A percentile compares a stretch with the other conserved stretches of the same genome.
Evolutionary conservation across 2,888 invertebrate genomes (phyloP).

Genomic region (Drosophila prolongata): DNA sequence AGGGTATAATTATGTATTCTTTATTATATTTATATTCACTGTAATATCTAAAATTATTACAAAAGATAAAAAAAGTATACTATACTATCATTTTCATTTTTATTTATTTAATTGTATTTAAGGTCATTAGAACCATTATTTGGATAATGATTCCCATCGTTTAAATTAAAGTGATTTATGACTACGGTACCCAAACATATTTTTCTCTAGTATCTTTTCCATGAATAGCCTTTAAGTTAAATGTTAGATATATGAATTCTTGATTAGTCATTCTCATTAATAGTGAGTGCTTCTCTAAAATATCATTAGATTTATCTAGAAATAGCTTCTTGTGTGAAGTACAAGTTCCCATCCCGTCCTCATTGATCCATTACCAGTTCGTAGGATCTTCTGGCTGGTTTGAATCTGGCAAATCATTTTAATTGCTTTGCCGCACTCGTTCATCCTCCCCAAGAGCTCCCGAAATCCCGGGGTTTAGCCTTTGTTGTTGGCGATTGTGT

Average conservation of each 20-base stretch:
- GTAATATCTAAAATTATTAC: background rate
- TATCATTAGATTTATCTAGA: background rate
- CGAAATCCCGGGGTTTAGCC: constrained; percentile 13
- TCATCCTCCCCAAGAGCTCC: constrained; percentile 4
- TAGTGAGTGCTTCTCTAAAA: background rate
- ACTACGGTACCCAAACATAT: background rate
- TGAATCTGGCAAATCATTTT: constrained; percentile 65
- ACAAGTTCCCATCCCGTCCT: too few relatives aligned
- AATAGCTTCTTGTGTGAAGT: background rate
- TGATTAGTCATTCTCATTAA: constrained; percentile 12
- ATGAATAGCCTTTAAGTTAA: too few relatives aligned
- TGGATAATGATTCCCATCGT: background rate
- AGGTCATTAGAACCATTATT: too few relatives aligned
- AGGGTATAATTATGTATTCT: too few relatives aligned
- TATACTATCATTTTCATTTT: too few relatives aligned
- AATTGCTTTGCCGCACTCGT: constrained; percentile 63
- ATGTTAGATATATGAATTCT: background rate
- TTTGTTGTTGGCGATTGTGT: constrained; percentile 67
- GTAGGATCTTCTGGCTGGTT: constrained; percentile 39
- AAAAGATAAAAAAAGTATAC: too few relatives aligned
- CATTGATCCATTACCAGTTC: constrained; percentile 6
- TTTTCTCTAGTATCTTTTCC: background rate
- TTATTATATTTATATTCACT: too few relatives aligned
- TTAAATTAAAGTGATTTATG: constrained; percentile 64
- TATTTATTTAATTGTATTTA: too few relatives aligned